Evolutionary conservation across 2,113 vertebrate species (phyloP), one percentile per base, ranked within the genome.

Genomic region (Sorex araneus): DNA sequence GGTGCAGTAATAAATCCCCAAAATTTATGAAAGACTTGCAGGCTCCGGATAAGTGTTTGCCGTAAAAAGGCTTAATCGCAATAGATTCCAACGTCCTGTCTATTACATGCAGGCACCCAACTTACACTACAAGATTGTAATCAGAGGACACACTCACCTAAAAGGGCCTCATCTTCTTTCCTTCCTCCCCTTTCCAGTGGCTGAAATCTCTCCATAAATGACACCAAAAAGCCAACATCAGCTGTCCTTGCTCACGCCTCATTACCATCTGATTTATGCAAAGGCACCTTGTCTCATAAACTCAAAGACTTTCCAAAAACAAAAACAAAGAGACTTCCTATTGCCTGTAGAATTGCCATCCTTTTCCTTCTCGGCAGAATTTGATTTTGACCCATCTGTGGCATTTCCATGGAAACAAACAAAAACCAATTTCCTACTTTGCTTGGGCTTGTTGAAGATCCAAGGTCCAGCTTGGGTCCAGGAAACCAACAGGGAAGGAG

Each of bases 291-390:
- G 23, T 23, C 86, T 89, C 71, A 79, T 27, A 40, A 79, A 84
- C 13, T 64, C 74, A 60, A 64, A 45, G 32, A 64, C 84, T 64
- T 84, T 66, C 21, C 60, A 60, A 6, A 84, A 77, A 60, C 84
- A 47, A 94, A 90, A 92, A 73, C 34, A 73, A 80, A 71, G 70
- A 92, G 77, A 84, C 43, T 54, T 40, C 6, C 21, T 15, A 28
- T 45, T 84, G 60, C 1, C 47, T 50, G 10, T 50, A 36, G 13
- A 90, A 70, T 21, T 28, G 73, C 21, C 3, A 23, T 27, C 43
- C 16, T 32, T 82, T 91, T 75, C 28, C 47, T 81, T 64, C 54
- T 77, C 30, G 63, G 89, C 34, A 67, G 30, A 60, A 76, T 45
- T 87, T 67, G 34, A 3, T 80, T 87, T 67, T 67, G 27, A 8